phyloP scores from a whole-genome alignment of 2,888 invertebrate species.

The Agrotis exclamationis region DNA sequence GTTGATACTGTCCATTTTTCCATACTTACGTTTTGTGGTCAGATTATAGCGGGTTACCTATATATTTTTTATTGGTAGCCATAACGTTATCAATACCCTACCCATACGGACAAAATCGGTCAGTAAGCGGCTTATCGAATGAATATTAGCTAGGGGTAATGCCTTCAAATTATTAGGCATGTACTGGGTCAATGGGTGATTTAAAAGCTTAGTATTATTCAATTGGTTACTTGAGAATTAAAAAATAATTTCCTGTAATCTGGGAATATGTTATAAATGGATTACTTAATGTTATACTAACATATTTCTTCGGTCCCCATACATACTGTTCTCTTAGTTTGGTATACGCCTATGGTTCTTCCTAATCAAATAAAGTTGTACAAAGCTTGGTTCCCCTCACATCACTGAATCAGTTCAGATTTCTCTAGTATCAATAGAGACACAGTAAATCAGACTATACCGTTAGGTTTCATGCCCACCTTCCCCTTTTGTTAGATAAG shows the following conservation, averaged over 20 bases:
- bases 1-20: neutral
- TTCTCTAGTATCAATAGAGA: constrained; percentile 7
- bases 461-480: neutral
- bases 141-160: constrained; percentile 10
- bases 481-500: neutral
- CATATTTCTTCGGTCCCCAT: neutral
- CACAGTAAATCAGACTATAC: neutral
- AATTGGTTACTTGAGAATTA: neutral
- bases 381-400: neutral
- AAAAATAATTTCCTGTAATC: no score
- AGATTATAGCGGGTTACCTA: neutral
- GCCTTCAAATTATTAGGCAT: rapidly evolving
- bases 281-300: neutral
- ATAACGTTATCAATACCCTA: neutral
- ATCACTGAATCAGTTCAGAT: neutral
- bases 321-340: neutral
- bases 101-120: neutral
- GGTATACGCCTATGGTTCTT: neutral
- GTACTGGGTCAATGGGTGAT: neutral
- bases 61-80: neutral
- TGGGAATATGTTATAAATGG: no score
- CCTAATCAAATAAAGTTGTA: neutral
- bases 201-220: neutral
- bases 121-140: neutral
- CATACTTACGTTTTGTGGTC: neutral